A percentile compares a stretch with the other conserved stretches of the same genome.
Evolutionary conservation across 2,888 invertebrate species (phyloP).

Genomic region (Troides aeacus): DNA sequence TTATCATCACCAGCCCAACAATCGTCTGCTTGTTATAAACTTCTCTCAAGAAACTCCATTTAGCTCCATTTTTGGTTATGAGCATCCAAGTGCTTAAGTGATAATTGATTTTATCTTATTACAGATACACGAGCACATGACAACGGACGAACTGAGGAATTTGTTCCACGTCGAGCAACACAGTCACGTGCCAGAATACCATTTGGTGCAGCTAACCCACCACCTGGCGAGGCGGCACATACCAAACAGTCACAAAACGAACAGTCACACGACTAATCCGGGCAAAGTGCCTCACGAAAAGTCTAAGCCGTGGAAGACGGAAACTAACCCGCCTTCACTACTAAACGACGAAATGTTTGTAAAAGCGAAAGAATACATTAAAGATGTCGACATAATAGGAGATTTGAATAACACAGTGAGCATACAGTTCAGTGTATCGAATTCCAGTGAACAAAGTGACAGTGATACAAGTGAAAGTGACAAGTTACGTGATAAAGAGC

Average conservation of each 20-base stretch:
- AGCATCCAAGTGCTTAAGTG: neutral
- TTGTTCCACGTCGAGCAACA: conserved; percentile 92
- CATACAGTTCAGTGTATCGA: conserved; percentile 62
- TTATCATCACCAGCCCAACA: no score
- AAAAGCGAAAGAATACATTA: conserved; percentile 59
- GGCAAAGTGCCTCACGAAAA: conserved; percentile 69
- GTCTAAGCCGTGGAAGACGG: conserved; percentile 54
- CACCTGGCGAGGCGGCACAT: conserved; percentile 73
- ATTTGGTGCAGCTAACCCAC: conserved; percentile 88
- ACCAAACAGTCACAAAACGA: conserved; percentile 52
- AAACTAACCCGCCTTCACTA: conserved; percentile 59
- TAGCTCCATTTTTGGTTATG: no score
- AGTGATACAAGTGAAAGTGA: conserved; percentile 48
- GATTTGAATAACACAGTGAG: conserved; percentile 70
- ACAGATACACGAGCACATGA: conserved; percentile 95
- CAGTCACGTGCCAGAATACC: conserved; percentile 90
- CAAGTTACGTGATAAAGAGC: conserved; percentile 54
- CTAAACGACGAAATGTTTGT: conserved; percentile 72
- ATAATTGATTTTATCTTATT: conserved; percentile 50
- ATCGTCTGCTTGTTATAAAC: no score
- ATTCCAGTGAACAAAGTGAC: conserved; percentile 62
- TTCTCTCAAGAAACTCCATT: no score
- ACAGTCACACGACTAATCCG: conserved; percentile 46
- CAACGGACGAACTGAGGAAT: conserved; percentile 87
- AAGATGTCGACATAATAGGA: conserved; percentile 69